Evolutionary conservation across 2,888 invertebrate species (phyloP), one percentile per base, ranked within the genome.

Genomic region (Phragmatobia fuliginosa): DNA sequence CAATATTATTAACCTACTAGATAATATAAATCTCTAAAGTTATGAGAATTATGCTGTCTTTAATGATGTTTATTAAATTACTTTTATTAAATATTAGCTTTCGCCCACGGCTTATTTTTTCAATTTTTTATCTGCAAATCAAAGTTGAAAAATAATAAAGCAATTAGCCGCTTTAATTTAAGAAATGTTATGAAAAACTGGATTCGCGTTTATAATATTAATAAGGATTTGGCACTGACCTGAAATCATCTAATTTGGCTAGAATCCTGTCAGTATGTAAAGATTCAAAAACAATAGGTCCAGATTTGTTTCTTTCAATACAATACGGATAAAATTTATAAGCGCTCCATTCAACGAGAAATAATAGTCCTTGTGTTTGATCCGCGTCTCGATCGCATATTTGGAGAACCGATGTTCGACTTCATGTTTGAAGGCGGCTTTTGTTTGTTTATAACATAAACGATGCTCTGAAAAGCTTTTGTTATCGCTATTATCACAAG

Each of bases 311-410:
- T 28, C n/a, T 62, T 69, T 60, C 21, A 36, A n/a, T 52, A 59
- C 16, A 33, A 67, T 65, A 25, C 62, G 60, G 31, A 70, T 56
- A 67, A 63, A 62, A 61, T 61, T 65, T 31, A 38, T 25, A 72
- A 70, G 65, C 52, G 58, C 63, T 63, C 52, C 36, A 61, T 75
- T 73, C 78, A 71, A 41, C 25, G 65, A 71, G 64, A 73, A 78
- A 71, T 71, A 75, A 78, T 79, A 70, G 67, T 66, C 62, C 18
- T 67, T 49, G 28, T 28, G 25, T 66, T 70, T 74, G 75, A 77
- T 72, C 69, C 58, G 56, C 38, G 36, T 67, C 62, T 62, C 18
- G 32, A 60, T 70, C 25, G 33, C 33, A 28, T 58, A 63, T 60
- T 64, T 36, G n/a, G 25, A 62, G 28, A 61, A 67, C 32, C 33